These are phyloP conservation scores for Scelioninae gen. 1 DNA, from an alignment of 2,888 invertebrate genomes.

Conservation along the genomic window DNA sequence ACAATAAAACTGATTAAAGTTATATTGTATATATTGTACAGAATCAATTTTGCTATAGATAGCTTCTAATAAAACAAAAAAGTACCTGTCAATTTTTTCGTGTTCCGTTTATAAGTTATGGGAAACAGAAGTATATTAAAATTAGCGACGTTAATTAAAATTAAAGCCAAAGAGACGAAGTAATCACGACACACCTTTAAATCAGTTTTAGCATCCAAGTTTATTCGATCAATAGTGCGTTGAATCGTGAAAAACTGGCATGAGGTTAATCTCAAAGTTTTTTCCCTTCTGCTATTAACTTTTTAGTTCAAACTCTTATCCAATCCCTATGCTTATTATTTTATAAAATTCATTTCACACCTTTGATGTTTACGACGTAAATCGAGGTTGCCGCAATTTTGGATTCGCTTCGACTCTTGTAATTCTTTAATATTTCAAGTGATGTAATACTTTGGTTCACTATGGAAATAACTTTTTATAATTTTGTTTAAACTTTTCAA, in stretches of 20 bases:
- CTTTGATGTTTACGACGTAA: slow-evolving; percentile 9
- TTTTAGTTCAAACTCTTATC: slow-evolving; percentile 29
- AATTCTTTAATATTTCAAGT: no score
- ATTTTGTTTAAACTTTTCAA: no score
- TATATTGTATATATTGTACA: no score
- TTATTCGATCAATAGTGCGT: slow-evolving; percentile 45
- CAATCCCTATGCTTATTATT: slow-evolving; percentile 21
- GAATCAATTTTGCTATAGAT: no score
- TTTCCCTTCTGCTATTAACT: slow-evolving; percentile 36
- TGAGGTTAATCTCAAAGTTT: slow-evolving; percentile 45
- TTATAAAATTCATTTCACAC: slow-evolving; percentile 34
- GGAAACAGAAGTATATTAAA: slow-evolving; percentile 12
- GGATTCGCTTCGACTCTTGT: neutral
- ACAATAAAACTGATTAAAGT: no score
- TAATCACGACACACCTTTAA: slow-evolving; percentile 49
- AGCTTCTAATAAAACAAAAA: neutral
- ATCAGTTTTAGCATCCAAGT: slow-evolving; percentile 34
- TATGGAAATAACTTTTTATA: no score
- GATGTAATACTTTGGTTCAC: no score
- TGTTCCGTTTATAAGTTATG: neutral
- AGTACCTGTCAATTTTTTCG: neutral
- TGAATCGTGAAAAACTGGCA: slow-evolving; percentile 41
- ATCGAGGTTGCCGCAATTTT: neutral
- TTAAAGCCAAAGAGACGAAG: slow-evolving; percentile 47
- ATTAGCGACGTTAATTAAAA: slow-evolving; percentile 71